Evolutionary conservation across 2,113 vertebrate species (phyloP), one percentile per base, ranked within the genome.

Genomic region (Ranitomeya variabilis): DNA sequence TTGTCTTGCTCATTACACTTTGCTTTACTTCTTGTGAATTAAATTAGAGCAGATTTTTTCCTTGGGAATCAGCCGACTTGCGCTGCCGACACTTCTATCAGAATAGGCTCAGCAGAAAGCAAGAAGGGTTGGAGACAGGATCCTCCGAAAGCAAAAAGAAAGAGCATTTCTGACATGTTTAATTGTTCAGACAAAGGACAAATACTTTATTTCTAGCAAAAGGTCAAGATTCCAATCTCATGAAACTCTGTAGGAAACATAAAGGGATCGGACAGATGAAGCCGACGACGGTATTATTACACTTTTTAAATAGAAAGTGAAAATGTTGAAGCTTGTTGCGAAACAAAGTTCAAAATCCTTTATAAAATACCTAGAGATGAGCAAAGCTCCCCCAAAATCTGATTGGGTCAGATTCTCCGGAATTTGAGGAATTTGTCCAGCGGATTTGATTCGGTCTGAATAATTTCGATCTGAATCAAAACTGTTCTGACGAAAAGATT

Each of bases 171-270:
- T 67, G 59, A 87, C 66, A 59, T 69, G 73, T 18, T 60, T 87
- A 87, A 87, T 87, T 87, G 86, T 87, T 87, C 86, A 87, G 86
- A 87, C 86, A 87, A 80, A 87, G 64, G 86, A 80, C 76, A 80
- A 80, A 80, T 87, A 80, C 77, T 87, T 69, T 80, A 31, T 55
- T 79, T 23, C 51, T 31, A 66, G 19, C 8, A 13, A 87, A 87
- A 87, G 85, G 85, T 87, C 85, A 87, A 4, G 45, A 59, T 73
- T 86, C 84, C 77, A 1, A 77, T 76, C 71, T 62, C 54, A 77
- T 86, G n/a, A 86, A 37, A 12, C 15, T 64, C 57, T 3, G 12
- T 14, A 3, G 23, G 19, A 60, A 86, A 16, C 37, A 16, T 86
- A 86, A 86, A 62, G 73, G 15, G 73, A 77, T 51, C 2, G 5